Evolutionary conservation across 2,113 vertebrate species (phyloP), one percentile per base, ranked within the genome.

Genomic region (Etia nguti): DNA sequence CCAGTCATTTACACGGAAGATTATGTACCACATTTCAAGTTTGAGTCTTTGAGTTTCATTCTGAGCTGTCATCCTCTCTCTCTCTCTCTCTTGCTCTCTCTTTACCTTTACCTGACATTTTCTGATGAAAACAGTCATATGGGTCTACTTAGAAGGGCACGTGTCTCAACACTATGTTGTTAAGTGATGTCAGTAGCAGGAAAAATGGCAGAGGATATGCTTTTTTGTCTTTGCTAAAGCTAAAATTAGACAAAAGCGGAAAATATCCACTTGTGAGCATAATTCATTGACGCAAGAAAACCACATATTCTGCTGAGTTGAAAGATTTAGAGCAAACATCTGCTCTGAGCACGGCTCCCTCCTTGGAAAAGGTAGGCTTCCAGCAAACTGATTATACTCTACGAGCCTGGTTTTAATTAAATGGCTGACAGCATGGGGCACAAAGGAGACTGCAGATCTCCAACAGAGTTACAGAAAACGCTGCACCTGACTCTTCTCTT

Each of bases 381-480:
- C 79, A 41, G 81, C 56, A 70, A 85, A 92, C 86, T 81, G 62
- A 90, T 90, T 88, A 91, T 86, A 86, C 92, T 89, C 75, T 79
- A 88, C 18, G 6, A 86, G 89, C 54, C 86, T 29, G 84, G 86
- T 89, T 91, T 93, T 92, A 95, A 96, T 95, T 93, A 94, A 93
- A 95, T 48, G 46, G 80, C 75, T 92, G 89, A 89, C 80, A 88
- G 90, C 81, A 43, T 6, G 83, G 80, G 84, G 84, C 85, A 79
- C 84, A 82, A 89, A 90, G 70, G 79, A 91, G 90, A 82, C 46
- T 4, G 62, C 80, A 56, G 68, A 87, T 87, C 88, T 88, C 82
- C 90, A 46, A n/a, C 84, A 24, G 86, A 59, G 82, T 22, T 46
- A 16, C 57, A 75, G 62, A 89, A 83, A 56, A 79, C 2, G 43